Evolutionary conservation across 2,113 vertebrate genomes (phyloP), one percentile per base, ranked within the genome.

Genomic region (Typhlomys cinereus): DNA sequence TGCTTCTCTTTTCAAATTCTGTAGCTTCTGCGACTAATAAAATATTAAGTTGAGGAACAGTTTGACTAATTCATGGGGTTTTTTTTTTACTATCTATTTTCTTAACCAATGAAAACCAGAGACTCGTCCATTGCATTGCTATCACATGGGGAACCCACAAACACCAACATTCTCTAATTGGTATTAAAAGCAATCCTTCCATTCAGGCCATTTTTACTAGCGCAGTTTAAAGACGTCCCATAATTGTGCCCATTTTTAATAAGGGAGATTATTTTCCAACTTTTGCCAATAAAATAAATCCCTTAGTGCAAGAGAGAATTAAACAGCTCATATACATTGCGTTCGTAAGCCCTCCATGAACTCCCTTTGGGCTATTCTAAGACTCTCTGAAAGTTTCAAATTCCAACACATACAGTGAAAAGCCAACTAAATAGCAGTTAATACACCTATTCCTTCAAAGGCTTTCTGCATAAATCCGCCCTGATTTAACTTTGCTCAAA

Each of bases 11-110:
- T 66, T 69, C 52, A 48, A 94, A 93, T 84, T 64, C 71, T 62
- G 17, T 73, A 89, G 71, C 66, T 91, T 36, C 75, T 92, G 25
- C 81, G 91, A 92, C 92, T 91, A 88, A 93, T 94, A 94, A 93
- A 93, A 92, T 70, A 90, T 59, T 64, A 94, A 92, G 59, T 67
- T 23, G 80, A 52, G 82, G 39, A 62, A 84, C 93, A 82, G 41
- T 52, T 86, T 85, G 92, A 59, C 79, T 92, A 85, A 89, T 76
- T 85, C 21, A 66, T 64, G 69, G 18, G n/a, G n/a, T n/a, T 20
- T 87, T 57, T 29, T 76, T 83, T 92, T 73, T 74, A 61, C 81
- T 93, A 44, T 81, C 85, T 93, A 61, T 82, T 83, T 59, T 90
- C 69, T 70, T 89, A 90, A 36, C 3, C 27, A 52, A n/a, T 48